Base-by-base conservation (phyloP, 2,888 invertebrate species). In the Tinea trinotella region DNA sequence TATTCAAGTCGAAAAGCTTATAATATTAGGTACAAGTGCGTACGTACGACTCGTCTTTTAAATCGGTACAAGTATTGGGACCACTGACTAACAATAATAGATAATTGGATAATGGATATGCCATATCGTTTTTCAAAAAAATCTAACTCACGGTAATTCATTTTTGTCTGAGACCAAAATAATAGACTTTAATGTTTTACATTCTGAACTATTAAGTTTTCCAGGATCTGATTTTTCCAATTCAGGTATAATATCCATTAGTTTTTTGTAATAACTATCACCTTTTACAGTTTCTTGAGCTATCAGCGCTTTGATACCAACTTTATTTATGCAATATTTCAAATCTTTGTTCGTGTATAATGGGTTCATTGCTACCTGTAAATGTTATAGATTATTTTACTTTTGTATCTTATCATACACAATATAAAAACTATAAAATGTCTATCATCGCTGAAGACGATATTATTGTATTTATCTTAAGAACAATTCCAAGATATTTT, bases 341-440 rank as follows among this genome's bases (percentile, higher is more conserved):
- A 96, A 61, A 68, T 97, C 96, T 7, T 78, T 70, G 0, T 86
- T 77, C 67, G 90, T 89, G 67, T 92, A 94, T 0, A 89, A 88
- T 0, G 95, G 92, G 71, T 97, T 96, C 22, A 96, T 87, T 55
- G 90, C 91, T 7, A 93, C 94, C 83, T 91, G 71, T 9, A 50
- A 50, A 10, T 30, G 2, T 12, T 44, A 44, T 44, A 17, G 10
- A 44, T 44, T 6, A 12, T n/a, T 44, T 9, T 18, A 17, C 9
- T 1, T 6, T 44, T 7, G 7, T 30, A 15, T 44, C 18, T 44
- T 18, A 44, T 18, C 17, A 44, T n/a, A 44, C 34, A 17, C 12
- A 44, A 17, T 15, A 17, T 4, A 44, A 17, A 18, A 44, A n/a
- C 44, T 7, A 30, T 30, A 2, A n/a, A 10, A 2, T 30, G 30